Evolutionary conservation across 2,797 vertebrate species (phyloP).

Genomic region (Micrastur ruficollis): DNA sequence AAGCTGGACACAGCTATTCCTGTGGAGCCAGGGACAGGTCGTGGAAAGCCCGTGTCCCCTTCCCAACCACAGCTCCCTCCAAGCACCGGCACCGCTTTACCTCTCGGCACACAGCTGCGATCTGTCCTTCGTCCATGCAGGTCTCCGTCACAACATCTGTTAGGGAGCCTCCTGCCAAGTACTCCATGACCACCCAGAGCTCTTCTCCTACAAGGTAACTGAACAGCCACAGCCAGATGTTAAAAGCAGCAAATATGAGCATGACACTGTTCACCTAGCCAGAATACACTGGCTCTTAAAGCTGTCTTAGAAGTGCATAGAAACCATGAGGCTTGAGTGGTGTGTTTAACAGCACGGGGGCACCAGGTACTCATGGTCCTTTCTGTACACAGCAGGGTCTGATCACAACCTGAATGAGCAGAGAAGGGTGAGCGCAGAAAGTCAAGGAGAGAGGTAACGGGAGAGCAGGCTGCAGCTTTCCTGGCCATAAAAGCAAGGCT

Average conservation of each 20-base stretch:
- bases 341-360: not conserved
- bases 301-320: not conserved
- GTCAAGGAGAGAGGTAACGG: not conserved
- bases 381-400: not conserved
- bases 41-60: rapidly evolving
- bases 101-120: constrained; percentile 95
- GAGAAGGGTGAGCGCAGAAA: not conserved
- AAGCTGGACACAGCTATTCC: not conserved
- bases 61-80: not conserved
- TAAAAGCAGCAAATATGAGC: not conserved
- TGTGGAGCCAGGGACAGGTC: not conserved
- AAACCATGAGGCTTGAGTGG: not conserved
- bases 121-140: constrained; percentile 96
- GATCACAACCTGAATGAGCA: not conserved
- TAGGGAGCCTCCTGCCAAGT: constrained; percentile 93
- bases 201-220: constrained; percentile 97
- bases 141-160: constrained; percentile 96
- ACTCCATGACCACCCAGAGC: constrained; percentile 98
- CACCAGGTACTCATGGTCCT: rapidly evolving
- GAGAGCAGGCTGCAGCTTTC: not conserved
- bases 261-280: not conserved
- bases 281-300: not conserved
- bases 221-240: not conserved
- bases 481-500: not conserved
- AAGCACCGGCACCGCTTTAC: constrained; percentile 32